phyloP scores from a whole-genome alignment of 2,113 vertebrate species.

The Psilopsiagon aymara region DNA sequence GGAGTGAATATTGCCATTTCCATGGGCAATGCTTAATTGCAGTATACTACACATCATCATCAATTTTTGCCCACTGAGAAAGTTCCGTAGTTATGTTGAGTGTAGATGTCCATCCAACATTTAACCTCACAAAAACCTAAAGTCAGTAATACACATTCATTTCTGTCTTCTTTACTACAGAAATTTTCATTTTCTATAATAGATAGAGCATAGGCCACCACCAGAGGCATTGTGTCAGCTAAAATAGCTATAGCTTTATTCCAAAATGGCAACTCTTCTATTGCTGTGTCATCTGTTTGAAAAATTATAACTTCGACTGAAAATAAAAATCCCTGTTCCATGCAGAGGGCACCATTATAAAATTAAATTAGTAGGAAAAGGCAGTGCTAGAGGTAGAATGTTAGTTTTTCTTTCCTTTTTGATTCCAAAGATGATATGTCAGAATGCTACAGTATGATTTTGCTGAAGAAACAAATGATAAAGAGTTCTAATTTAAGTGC shows the following conservation, averaged over 20 bases:
- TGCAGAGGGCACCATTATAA: neutral
- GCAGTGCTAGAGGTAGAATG: neutral
- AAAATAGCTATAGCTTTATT: neutral
- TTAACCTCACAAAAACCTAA: neutral
- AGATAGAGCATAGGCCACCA: neutral
- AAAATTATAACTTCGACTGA: neutral
- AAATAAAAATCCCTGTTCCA: neutral
- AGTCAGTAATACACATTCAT: neutral
- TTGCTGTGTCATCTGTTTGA: neutral
- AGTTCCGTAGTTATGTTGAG: neutral
- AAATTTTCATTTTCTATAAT: neutral
- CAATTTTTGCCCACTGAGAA: neutral
- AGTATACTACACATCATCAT: neutral
- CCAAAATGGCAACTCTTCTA: neutral
- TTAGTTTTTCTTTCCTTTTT: neutral
- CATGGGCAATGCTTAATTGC: neutral
- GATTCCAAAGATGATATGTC: neutral
- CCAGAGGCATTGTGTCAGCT: neutral
- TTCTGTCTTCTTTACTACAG: neutral
- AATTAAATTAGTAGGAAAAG: neutral
- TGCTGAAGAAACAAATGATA: neutral
- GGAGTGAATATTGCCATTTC: neutral
- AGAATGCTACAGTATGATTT: neutral
- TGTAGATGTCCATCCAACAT: neutral
- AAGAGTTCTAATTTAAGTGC: neutral